Base-by-base conservation (phyloP, 2,888 invertebrate genomes). In the Spodoptera picta region DNA sequence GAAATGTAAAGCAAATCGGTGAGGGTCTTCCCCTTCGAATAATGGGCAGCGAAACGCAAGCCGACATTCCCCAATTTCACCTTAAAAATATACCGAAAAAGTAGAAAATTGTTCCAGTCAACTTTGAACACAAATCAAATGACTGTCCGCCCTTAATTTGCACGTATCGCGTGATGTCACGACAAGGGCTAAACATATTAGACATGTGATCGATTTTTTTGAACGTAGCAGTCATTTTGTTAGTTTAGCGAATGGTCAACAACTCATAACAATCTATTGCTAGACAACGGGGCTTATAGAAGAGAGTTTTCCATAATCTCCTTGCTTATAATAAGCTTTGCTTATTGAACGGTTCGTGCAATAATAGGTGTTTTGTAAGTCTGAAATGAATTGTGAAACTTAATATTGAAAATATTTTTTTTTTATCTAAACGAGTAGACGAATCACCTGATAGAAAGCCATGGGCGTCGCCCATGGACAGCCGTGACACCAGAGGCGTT, bases 91-190 rank as follows among this genome's bases (percentile, higher is more conserved):
- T 36, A 46, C 45, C 10, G 45, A 48, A 55, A 52, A 49, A 63
- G 23, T 49, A 14, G 31, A 50, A 73, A 52, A 57, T 48, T 27
- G 19, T 68, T 56, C 52, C 63, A 42, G 43, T 55, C 68, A 51
- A 62, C 50, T 63, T 55, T 53, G 47, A 1, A 46, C 46, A 71
- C 70, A 74, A 74, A 63, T 74, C 74, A 74, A 69, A 41, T 10
- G 11, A 52, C 48, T 63, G 74, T 63, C 63, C 70, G 10, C 58
- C 63, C 58, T 19, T 69, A 56, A 74, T 74, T 63, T 63, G 31
- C 58, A 53, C 50, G 57, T 70, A 68, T 51, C 42, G 69, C 62
- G 62, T 46, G 57, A 42, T 47, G 62, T 74, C 64, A 71, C 44
- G 74, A n/a, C 57, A 58, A 49, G 27, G 60, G 23, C 41, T 47